These are phyloP conservation scores for Anorthoa munda DNA, from an alignment of 2,888 invertebrate genomes.

Conservation along the genomic window DNA sequence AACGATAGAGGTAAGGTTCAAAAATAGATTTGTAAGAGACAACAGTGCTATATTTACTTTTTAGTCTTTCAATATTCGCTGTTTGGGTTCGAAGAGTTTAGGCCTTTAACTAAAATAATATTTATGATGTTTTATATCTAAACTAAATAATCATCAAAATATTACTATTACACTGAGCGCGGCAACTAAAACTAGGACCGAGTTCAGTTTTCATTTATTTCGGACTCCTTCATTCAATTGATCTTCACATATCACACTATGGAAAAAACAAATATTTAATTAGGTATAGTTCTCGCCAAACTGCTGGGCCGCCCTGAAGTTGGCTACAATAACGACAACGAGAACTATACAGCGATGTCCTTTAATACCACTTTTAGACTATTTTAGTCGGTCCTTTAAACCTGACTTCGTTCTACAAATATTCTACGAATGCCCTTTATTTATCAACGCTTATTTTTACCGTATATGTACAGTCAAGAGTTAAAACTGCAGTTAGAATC, in stretches of 20 bases:
- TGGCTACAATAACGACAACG: too few relatives aligned
- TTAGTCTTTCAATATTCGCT: slow-evolving; percentile 79
- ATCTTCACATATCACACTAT: slow-evolving; percentile 15
- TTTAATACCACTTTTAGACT: too few relatives aligned
- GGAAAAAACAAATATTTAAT: background rate
- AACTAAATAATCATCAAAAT: slow-evolving; percentile 23
- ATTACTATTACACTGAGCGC: slow-evolving; percentile 9
- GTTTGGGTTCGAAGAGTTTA: slow-evolving; percentile 68
- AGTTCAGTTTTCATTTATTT: slow-evolving; percentile 8
- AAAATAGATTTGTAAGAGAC: slow-evolving; percentile 75
- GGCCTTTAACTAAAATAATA: slow-evolving; percentile 50
- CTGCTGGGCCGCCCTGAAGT: too few relatives aligned
- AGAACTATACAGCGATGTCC: too few relatives aligned
- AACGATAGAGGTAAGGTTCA: slow-evolving; percentile 71
- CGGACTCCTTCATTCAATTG: slow-evolving; percentile 10
- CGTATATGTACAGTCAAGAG: background rate
- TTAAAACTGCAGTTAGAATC: too few relatives aligned
- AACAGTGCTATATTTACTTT: slow-evolving; percentile 67
- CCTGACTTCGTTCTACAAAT: slow-evolving; percentile 1
- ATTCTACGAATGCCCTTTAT: slow-evolving; percentile 18
- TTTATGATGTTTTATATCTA: slow-evolving; percentile 7
- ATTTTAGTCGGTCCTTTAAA: slow-evolving; percentile 16
- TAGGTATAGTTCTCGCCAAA: too few relatives aligned
- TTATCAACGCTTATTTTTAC: slow-evolving; percentile 8
- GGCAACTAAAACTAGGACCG: background rate